phyloP scores from a whole-genome alignment of 2,113 vertebrate species.

The Cinclus cinclus region DNA sequence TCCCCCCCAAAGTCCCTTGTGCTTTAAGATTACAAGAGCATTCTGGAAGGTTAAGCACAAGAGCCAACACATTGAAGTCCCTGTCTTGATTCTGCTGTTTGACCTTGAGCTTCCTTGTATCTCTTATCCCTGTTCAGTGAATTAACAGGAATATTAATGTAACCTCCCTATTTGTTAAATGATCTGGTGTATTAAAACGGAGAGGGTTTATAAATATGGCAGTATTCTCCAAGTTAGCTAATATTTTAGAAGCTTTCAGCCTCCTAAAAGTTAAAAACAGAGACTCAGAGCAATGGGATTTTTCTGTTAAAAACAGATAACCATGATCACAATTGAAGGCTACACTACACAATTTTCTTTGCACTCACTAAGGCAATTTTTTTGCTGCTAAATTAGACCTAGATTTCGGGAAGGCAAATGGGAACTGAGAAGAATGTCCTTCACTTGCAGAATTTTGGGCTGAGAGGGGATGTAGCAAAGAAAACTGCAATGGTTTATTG shows the following conservation, averaged over 20 bases:
- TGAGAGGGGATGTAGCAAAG: neutral
- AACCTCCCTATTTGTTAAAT: neutral
- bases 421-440: neutral
- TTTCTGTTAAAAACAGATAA: neutral
- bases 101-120: neutral
- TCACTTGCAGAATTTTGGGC: neutral
- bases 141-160: neutral
- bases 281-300: neutral
- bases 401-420: neutral
- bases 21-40: neutral
- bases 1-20: neutral
- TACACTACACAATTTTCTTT: neutral
- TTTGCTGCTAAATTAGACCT: neutral
- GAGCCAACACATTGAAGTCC: neutral
- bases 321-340: neutral
- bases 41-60: neutral
- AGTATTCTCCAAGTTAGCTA: neutral
- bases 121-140: neutral
- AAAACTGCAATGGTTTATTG: neutral
- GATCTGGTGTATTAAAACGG: neutral
- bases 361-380: neutral
- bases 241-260: neutral
- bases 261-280: neutral
- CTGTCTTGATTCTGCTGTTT: neutral
- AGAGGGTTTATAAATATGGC: neutral